These are phyloP conservation scores for Apantesis nais DNA, from an alignment of 2,888 invertebrate genomes.

Conservation along the genomic window DNA sequence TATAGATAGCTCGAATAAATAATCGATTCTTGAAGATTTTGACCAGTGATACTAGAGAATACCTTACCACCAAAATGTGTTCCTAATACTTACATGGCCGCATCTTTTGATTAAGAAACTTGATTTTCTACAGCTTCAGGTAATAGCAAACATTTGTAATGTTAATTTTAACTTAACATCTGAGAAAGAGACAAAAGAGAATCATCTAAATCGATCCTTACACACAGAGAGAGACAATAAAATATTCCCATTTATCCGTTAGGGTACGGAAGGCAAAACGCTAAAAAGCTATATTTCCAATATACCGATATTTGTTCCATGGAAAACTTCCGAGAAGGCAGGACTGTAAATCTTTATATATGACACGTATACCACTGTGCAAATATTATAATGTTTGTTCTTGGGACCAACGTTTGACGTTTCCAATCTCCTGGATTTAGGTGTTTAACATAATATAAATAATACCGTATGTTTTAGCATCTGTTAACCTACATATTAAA, in stretches of 20 bases:
- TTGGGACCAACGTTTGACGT: constrained; percentile 31
- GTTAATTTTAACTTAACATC: no score
- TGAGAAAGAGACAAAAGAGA: no score
- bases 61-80: no score
- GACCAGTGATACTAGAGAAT: no score
- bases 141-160: no score
- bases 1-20: no score
- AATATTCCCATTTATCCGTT: neutral
- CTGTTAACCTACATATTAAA: neutral
- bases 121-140: neutral
- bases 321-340: constrained; percentile 33
- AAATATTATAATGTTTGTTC: constrained; percentile 43
- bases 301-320: constrained; percentile 42
- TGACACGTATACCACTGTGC: constrained; percentile 37
- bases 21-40: no score
- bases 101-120: neutral
- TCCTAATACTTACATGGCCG: neutral
- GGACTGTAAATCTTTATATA: constrained; percentile 57
- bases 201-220: neutral
- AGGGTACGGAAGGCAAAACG: neutral
- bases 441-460: neutral
- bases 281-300: constrained; percentile 22
- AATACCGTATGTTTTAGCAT: neutral
- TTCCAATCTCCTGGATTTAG: constrained; percentile 17
- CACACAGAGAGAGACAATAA: neutral